These are phyloP conservation scores for Galagoides demidoff DNA, from an alignment of 2,797 vertebrate species.

Conservation along the genomic window DNA sequence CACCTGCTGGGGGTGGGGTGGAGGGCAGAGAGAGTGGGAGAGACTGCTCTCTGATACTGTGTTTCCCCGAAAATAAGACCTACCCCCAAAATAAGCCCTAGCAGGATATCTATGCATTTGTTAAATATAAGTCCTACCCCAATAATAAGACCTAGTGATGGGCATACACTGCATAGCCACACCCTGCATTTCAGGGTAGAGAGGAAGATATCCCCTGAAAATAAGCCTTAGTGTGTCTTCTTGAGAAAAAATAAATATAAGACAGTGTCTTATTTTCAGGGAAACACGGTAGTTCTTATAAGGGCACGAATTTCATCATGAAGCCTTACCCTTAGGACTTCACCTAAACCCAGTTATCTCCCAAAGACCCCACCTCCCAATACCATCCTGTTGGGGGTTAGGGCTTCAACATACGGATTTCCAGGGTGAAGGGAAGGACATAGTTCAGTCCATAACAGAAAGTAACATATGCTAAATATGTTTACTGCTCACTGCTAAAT, in stretches of 20 bases:
- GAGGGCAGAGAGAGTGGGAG: background rate
- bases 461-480: no score
- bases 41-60: fast-evolving
- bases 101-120: no score
- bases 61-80: no score
- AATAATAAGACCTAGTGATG: no score
- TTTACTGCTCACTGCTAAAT: background rate
- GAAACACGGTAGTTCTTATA: background rate
- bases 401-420: background rate
- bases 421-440: background rate
- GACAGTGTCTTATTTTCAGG: no score
- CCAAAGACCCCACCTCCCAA: background rate
- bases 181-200: no score
- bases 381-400: background rate
- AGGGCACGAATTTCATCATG: background rate
- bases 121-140: no score
- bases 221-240: no score
- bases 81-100: no score
- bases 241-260: no score
- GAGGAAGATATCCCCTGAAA: no score
- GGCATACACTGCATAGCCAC: no score
- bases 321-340: background rate
- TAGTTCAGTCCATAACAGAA: background rate
- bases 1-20: background rate
- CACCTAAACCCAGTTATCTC: background rate